Base-by-base conservation (phyloP, 2,797 vertebrate species). In the Coreius guichenoti region DNA sequence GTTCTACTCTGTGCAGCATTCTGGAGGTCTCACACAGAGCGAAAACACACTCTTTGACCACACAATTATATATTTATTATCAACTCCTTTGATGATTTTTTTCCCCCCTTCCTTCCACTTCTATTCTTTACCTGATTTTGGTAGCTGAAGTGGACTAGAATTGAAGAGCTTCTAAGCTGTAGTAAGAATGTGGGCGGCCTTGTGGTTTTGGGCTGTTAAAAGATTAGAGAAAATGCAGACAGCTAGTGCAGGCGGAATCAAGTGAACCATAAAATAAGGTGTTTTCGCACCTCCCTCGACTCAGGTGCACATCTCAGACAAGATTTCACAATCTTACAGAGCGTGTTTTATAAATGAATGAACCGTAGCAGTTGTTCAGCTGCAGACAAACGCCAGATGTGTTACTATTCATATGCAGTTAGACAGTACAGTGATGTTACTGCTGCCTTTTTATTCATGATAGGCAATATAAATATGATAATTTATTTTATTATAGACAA, bases 31-130 rank as follows among this genome's bases (percentile, higher is more conserved):
- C 95, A 93, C 91, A 94, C 94, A 94, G 94, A 93, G 94, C 92
- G 87, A 95, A 95, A 96, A 94, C 94, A 93, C 93, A 95, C 92
- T 94, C 89, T 88, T 90, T 93, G 93, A 95, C 95, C 93, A 94
- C 92, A 95, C 93, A 95, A 95, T 95, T 95, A 94, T 94, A 95
- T 95, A 95, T 95, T 95, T 95, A 94, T 95, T 93, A 92, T 89
- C 90, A 90, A 90, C 90, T 91, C 90, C 92, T 94, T 94, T 92
- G 93, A 92, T 92, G 90, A 92, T 93, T 92, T 93, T 93, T 89
- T 89, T 82, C 4, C 43, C 3, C 26, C 2, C 33, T 86, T 78
- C 72, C 65, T 51, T 80, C 80, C 82, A 54, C 69, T 78, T 73
- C 77, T 85, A 80, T 85, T 88, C 88, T 90, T 88, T 87, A 78